A percentile compares a stretch with the other conserved stretches of the same genome.
These are phyloP conservation scores for Monoplex corrugatus DNA, from an alignment of 2,888 invertebrate species.

Conservation along the genomic window DNA sequence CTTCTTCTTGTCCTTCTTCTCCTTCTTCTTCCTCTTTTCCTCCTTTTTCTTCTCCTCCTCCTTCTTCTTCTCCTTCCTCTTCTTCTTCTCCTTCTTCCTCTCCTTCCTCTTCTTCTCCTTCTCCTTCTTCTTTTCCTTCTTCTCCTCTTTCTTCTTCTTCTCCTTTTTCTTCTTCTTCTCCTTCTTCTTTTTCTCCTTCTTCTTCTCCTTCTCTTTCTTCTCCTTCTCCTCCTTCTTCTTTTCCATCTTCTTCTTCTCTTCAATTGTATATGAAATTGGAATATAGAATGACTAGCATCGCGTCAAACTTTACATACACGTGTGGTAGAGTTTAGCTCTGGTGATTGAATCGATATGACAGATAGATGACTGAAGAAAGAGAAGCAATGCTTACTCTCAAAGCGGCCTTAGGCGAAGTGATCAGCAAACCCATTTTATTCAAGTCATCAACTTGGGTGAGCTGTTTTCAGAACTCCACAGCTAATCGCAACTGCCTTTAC, in stretches of 20 bases:
- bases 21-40: neutral
- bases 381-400: neutral
- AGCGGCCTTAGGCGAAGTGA: neutral
- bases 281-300: too few species aligned
- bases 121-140: neutral
- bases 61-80: neutral
- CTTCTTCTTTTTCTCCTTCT: slow-evolving; percentile 13
- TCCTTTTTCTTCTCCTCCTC: neutral
- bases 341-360: neutral
- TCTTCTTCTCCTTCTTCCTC: neutral
- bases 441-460: too few species aligned
- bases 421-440: neutral
- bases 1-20: neutral
- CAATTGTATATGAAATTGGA: neutral
- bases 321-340: neutral
- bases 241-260: slow-evolving; percentile 11
- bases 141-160: neutral
- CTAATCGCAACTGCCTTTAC: too few species aligned
- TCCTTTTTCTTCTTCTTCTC: slow-evolving; percentile 7
- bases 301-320: neutral
- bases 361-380: too few species aligned
- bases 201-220: slow-evolving; percentile 14
- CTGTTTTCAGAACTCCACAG: too few species aligned
- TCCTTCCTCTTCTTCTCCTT: neutral
- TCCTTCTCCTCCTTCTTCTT: slow-evolving; percentile 31